Evolutionary conservation across 2,797 vertebrate species (phyloP), one percentile per base, ranked within the genome.

Genomic region (Lutjanus argentimaculatus): DNA sequence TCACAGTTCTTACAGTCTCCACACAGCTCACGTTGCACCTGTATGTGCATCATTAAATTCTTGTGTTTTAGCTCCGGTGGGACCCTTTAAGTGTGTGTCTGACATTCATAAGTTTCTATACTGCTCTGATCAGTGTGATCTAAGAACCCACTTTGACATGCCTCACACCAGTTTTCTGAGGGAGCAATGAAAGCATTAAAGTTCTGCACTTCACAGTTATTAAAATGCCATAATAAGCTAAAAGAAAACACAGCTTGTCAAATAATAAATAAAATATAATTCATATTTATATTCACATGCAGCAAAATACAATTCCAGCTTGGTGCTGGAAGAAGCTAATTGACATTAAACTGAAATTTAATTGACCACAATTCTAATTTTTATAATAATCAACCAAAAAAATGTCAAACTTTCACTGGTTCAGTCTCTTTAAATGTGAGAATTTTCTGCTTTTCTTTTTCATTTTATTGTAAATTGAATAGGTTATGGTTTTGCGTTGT

Each of bases 91-190:
- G 22, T 9, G 46, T 49, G 22, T 72, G 56, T 57, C 51, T 1
- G 4, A 66, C 62, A 4, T 57, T 75, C 55, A 19, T 46, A 46
- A 53, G 59, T 73, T 65, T 40, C 46, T 14, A 43, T 30, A 4
- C 53, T 6, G 48, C 82, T 89, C 72, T 83, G 77, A 85, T 80
- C 72, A 71, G 6, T 21, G 52, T 22, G 63, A 85, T 83, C 74
- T 43, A 55, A 86, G 62, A 45, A 17, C 10, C 12, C n/a, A 10
- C 48, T 52, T 21, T 67, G 67, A 63, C 72, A 77, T 2, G 52
- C 52, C 67, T 66, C 51, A 40, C 43, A 55, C 46, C 59, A 45
- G 21, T 51, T 12, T n/a, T 55, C 9, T 45, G 36, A 67, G 65
- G 61, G 61, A 82, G 69, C 30, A 16, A 2, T 53, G 55, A 66